Evolutionary conservation across 2,113 vertebrate species (phyloP).

Genomic region (Crotophaga sulcirostris): DNA sequence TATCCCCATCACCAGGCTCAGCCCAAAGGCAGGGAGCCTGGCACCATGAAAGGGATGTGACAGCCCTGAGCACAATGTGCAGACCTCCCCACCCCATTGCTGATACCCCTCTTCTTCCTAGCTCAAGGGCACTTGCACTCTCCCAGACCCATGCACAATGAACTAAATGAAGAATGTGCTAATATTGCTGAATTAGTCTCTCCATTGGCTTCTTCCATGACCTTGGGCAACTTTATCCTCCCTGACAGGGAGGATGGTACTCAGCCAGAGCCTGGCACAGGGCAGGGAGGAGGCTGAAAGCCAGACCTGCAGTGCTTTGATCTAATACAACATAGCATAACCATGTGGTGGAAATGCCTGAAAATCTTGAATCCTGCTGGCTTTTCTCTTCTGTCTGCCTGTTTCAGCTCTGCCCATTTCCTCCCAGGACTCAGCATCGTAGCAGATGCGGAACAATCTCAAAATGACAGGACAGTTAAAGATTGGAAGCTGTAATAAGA

Average conservation of each 20-base stretch:
- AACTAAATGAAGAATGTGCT: not conserved
- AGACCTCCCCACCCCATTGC: not conserved
- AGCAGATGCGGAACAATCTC: not conserved
- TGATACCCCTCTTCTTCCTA: not conserved
- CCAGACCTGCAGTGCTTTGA: not conserved
- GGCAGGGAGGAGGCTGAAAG: not conserved
- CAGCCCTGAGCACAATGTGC: not conserved
- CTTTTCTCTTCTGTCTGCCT: not conserved
- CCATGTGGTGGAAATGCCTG: not conserved
- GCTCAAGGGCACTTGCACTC: fast-evolving
- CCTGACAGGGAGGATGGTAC: not conserved
- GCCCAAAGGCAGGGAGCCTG: not conserved
- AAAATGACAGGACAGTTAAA: not conserved
- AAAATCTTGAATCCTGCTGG: not conserved
- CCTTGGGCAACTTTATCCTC: not conserved
- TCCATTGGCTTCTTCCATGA: not conserved
- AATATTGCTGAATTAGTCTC: not conserved
- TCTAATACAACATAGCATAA: fast-evolving
- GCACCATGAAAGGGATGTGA: not conserved
- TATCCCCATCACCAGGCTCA: not conserved
- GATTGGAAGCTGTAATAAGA: not conserved
- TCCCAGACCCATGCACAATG: not conserved
- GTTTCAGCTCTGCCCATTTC: not conserved
- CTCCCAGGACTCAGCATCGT: not conserved
- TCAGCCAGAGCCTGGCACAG: not conserved